phyloP scores from a whole-genome alignment of 2,888 invertebrate species.

The Eilema griseolum region DNA sequence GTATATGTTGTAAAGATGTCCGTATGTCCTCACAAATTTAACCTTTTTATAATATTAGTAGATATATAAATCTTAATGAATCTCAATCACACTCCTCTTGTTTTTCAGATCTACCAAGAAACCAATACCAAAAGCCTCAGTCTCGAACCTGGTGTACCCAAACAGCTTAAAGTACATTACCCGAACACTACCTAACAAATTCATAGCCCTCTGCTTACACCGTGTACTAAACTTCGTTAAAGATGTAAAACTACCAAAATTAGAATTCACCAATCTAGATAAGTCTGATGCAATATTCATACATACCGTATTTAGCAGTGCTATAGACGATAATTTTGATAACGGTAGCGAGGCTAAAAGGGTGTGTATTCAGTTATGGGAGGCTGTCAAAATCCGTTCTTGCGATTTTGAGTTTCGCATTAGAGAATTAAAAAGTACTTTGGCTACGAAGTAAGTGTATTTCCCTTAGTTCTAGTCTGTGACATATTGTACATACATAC shows the following conservation, averaged over 20 bases:
- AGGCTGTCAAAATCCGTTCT: slow-evolving; percentile 49
- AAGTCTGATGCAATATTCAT: background rate
- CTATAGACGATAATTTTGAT: slow-evolving; percentile 4
- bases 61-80: too few species aligned
- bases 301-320: slow-evolving; percentile 7
- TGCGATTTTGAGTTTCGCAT: slow-evolving; percentile 40
- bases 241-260: slow-evolving; percentile 38
- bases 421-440: background rate
- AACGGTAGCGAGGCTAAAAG: background rate
- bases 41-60: too few species aligned
- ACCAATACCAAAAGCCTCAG: background rate
- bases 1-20: too few species aligned
- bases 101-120: slow-evolving; percentile 27
- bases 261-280: slow-evolving; percentile 43
- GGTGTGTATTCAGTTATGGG: slow-evolving; percentile 45
- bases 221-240: slow-evolving; percentile 61
- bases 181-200: slow-evolving; percentile 26
- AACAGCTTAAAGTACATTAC: background rate
- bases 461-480: too few species aligned
- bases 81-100: background rate
- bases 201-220: slow-evolving; percentile 56
- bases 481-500: too few species aligned
- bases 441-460: slow-evolving; percentile 21
- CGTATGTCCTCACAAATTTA: too few species aligned
- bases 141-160: background rate